Conservation (phyloP, 2,797 vertebrate genomes). For the Tinamus major region DNA sequence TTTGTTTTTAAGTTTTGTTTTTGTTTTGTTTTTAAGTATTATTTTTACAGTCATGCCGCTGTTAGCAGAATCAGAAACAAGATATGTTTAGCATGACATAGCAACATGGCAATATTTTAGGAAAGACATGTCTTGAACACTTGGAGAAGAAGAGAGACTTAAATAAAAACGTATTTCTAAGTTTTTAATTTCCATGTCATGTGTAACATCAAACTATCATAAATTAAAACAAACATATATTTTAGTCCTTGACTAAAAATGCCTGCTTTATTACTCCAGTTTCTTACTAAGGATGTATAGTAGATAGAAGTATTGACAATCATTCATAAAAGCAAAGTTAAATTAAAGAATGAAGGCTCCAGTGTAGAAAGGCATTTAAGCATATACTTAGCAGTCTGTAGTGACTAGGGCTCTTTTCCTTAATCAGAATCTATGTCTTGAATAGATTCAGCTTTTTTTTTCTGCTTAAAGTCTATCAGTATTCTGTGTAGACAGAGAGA, state of each 20-base stretch:
- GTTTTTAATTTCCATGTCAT: neutral
- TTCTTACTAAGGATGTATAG: neutral
- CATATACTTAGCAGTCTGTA: neutral
- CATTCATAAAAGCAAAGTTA: neutral
- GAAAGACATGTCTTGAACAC: neutral
- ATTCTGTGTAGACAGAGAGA: neutral
- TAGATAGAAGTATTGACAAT: neutral
- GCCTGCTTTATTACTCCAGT: neutral
- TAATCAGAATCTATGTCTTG: neutral
- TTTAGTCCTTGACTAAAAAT: neutral
- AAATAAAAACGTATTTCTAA: neutral
- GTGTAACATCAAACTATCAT: neutral
- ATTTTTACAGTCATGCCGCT: neutral
- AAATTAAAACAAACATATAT: neutral
- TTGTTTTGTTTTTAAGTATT: no score
- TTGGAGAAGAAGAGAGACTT: neutral
- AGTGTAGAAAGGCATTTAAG: neutral
- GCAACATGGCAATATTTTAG: neutral
- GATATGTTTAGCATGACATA: neutral
- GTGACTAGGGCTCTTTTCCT: neutral
- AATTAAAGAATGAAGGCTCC: neutral
- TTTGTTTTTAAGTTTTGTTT: neutral
- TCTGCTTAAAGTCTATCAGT: neutral
- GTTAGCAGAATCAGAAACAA: neutral
- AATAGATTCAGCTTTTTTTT: neutral